Percentiles rank a stretch among this genome's conserved stretches.
Conservation (phyloP, 2,888 invertebrate species). For the Furcula furcula region DNA sequence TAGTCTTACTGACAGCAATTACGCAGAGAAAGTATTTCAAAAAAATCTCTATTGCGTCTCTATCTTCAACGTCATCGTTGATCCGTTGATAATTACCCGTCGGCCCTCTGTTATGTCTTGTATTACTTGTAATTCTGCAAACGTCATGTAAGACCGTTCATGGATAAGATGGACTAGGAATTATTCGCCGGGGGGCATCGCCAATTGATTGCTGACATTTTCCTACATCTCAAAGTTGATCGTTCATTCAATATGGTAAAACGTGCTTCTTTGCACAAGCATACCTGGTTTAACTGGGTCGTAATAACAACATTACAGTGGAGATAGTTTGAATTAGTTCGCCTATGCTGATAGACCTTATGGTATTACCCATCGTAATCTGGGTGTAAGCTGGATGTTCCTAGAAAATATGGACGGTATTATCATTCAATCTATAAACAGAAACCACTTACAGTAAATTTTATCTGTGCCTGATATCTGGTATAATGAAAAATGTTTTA, state of each 20-base stretch:
- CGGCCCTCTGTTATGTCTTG: slow-evolving; percentile 9
- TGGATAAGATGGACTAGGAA: slow-evolving; percentile 15
- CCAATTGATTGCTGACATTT: slow-evolving; percentile 25
- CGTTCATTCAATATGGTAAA: slow-evolving; percentile 53
- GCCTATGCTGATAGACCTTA: slow-evolving; percentile 41
- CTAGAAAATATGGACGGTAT: slow-evolving; percentile 43
- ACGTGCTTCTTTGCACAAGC: slow-evolving; percentile 35
- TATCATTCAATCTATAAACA: slow-evolving; percentile 12
- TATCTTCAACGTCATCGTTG: slow-evolving; percentile 16
- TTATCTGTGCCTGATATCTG: too few relatives aligned
- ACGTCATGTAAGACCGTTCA: slow-evolving; percentile 13
- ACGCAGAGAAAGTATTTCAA: slow-evolving; percentile 66
- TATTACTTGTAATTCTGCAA: slow-evolving; percentile 16
- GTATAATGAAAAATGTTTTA: too few relatives aligned
- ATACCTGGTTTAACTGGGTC: slow-evolving; percentile 43
- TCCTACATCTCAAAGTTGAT: slow-evolving; percentile 21
- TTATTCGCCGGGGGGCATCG: slow-evolving; percentile 17
- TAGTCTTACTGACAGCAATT: slow-evolving; percentile 55
- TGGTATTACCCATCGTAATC: slow-evolving; percentile 45
- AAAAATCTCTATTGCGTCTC: slow-evolving; percentile 43
- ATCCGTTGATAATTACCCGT: slow-evolving; percentile 21
- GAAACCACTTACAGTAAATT: too few relatives aligned
- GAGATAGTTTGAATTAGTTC: slow-evolving; percentile 57
- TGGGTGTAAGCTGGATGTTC: too few relatives aligned
- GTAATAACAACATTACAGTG: slow-evolving; percentile 46